These are phyloP conservation scores for Drosophila jambulina DNA, from an alignment of 1,140 invertebrate species.

Conservation along the genomic window DNA sequence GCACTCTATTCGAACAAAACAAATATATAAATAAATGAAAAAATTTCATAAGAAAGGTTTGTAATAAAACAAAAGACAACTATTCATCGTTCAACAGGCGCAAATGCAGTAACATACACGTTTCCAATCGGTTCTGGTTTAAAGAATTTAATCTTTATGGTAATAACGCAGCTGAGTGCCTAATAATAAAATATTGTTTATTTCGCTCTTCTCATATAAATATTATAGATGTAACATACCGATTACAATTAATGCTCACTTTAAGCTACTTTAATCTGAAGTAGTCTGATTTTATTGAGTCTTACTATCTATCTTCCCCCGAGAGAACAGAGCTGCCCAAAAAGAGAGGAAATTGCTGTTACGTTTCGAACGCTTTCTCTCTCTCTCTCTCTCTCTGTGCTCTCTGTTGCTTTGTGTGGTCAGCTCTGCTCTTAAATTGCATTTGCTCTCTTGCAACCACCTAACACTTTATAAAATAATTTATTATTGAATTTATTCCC, in stretches of 20 bases:
- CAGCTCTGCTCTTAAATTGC: neutral
- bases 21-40: constrained; percentile 14
- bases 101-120: constrained; percentile 26
- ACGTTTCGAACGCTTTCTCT: no score
- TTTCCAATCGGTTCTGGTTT: neutral
- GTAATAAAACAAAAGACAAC: constrained; percentile 10
- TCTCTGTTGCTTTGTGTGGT: neutral
- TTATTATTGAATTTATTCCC: neutral
- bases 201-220: no score
- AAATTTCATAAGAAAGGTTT: neutral
- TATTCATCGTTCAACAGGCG: constrained; percentile 21
- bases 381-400: neutral
- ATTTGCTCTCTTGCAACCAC: neutral
- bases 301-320: no score
- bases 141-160: neutral
- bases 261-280: neutral
- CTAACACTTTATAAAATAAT: neutral
- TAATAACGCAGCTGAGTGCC: neutral
- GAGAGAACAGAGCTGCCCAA: neutral
- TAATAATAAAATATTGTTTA: neutral
- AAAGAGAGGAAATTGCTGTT: neutral
- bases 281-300: no score
- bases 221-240: neutral
- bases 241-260: neutral
- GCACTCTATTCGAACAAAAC: constrained; percentile 19